Evolutionary conservation across 2,113 vertebrate genomes (phyloP).

Genomic region (Echinops telfairi): DNA sequence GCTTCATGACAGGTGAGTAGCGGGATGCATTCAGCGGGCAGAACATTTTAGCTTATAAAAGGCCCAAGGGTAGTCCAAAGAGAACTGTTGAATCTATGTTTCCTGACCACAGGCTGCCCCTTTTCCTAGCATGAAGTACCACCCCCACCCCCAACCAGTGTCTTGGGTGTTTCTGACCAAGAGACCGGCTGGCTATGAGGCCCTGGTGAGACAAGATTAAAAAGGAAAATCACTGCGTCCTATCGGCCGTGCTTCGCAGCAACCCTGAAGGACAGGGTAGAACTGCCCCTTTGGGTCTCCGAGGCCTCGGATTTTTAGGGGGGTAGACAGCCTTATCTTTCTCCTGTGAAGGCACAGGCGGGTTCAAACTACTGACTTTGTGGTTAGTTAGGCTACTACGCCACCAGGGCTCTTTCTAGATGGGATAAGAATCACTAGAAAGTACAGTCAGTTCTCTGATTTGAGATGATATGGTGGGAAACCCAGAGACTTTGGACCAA

Average conservation of each 20-base stretch:
- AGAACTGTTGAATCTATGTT: not conserved
- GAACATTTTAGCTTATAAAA: not conserved
- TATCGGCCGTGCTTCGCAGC: too few relatives aligned
- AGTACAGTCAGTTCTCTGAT: not conserved
- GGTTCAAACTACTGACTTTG: too few relatives aligned
- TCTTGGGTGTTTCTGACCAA: conserved; percentile 27
- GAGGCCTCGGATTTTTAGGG: not conserved
- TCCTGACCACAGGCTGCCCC: not conserved
- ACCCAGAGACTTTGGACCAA: conserved; percentile 43
- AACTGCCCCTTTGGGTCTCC: too few relatives aligned
- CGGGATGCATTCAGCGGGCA: not conserved
- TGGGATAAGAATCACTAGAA: too few relatives aligned
- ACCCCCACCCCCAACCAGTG: not conserved
- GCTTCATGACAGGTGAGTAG: conserved; percentile 97
- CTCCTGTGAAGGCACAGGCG: too few relatives aligned
- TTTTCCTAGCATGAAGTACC: not conserved
- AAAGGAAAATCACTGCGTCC: too few relatives aligned
- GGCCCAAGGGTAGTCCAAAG: not conserved
- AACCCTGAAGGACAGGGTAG: too few relatives aligned
- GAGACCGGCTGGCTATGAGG: not conserved
- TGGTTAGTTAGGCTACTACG: too few relatives aligned
- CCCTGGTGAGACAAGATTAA: not conserved
- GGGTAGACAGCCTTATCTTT: not conserved
- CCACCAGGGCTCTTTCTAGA: too few relatives aligned
- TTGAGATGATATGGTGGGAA: conserved; percentile 16